phyloP scores from a whole-genome alignment of 2,113 vertebrate genomes.

The Canis aureus region DNA sequence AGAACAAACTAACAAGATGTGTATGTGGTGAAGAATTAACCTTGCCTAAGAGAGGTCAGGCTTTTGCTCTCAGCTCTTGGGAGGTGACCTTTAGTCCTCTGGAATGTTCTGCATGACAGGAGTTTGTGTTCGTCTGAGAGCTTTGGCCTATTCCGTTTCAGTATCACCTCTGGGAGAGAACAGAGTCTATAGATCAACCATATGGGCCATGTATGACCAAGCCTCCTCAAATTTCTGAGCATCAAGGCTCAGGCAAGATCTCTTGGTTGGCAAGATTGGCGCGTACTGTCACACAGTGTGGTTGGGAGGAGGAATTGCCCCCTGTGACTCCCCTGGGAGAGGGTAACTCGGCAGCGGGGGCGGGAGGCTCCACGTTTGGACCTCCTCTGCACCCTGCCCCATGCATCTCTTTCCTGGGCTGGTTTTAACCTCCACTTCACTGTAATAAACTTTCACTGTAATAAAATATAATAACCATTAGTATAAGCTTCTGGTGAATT shows the following conservation, averaged over 20 bases:
- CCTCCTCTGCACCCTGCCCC: neutral
- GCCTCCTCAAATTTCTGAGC: neutral
- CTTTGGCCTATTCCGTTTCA: neutral
- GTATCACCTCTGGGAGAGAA: neutral
- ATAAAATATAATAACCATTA: neutral
- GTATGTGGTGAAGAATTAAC: neutral
- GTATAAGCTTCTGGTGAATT: neutral
- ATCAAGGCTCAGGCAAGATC: neutral
- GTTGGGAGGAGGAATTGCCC: neutral
- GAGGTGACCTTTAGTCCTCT: neutral
- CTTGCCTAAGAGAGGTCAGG: neutral
- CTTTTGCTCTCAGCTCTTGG: neutral
- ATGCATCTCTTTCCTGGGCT: neutral
- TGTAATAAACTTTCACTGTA: neutral
- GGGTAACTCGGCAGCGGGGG: no score
- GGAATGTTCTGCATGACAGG: neutral
- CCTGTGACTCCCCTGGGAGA: neutral
- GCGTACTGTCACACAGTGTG: neutral
- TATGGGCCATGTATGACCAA: no score
- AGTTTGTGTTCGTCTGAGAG: neutral
- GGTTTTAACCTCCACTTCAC: neutral
- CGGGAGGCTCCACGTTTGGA: neutral
- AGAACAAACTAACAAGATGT: no score
- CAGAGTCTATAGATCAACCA: neutral
- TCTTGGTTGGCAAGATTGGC: neutral